Percentiles rank a stretch among this genome's conserved stretches.
phyloP scores from a whole-genome alignment of 2,888 invertebrate genomes.

The Lacanobia oleracea region DNA sequence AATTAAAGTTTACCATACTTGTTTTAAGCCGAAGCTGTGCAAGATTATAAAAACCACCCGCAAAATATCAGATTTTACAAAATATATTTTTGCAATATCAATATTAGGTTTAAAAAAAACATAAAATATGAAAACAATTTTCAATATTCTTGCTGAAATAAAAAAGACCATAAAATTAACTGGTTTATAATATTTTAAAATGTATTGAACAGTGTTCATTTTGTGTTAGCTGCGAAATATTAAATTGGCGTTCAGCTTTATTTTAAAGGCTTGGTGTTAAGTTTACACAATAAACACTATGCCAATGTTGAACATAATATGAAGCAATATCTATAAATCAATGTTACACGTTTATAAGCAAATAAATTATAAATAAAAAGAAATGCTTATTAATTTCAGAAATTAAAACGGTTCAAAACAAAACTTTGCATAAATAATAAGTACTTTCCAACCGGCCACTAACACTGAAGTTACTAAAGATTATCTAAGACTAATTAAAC shows the following conservation, averaged over 20 bases:
- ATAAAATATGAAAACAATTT: neutral
- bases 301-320: neutral
- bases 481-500: too few species aligned
- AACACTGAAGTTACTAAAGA: too few species aligned
- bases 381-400: neutral
- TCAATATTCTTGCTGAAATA: neutral
- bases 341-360: too few species aligned
- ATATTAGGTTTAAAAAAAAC: neutral
- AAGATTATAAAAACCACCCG: neutral
- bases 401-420: too few species aligned
- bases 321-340: neutral
- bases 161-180: neutral
- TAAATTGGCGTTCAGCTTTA: constrained; percentile 5
- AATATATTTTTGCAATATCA: neutral
- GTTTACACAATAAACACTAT: constrained; percentile 7
- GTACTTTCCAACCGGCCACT: too few species aligned
- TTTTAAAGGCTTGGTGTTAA: neutral
- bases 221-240: constrained; percentile 10
- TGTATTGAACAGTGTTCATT: neutral
- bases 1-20: neutral
- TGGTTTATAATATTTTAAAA: constrained; percentile 5
- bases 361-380: too few species aligned
- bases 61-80: neutral
- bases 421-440: too few species aligned
- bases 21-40: neutral